Evolutionary conservation across 2,888 invertebrate species (phyloP).

Genomic region (Megastigmus dorsalis): DNA sequence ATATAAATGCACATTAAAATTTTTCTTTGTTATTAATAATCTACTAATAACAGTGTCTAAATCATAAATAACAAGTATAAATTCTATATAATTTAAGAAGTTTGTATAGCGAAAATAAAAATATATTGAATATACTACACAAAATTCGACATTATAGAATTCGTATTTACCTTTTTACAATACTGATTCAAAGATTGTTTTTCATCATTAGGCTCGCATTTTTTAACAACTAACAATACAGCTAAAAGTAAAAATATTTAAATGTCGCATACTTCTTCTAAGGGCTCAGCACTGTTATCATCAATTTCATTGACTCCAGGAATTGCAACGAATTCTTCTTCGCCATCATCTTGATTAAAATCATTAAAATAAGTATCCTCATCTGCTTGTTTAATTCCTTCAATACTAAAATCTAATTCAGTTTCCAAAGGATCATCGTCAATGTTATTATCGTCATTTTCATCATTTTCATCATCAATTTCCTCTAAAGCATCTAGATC

Average conservation of each 20-base stretch:
- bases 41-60: too few species aligned
- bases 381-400: conserved; percentile 45
- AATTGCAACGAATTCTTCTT: conserved; percentile 62
- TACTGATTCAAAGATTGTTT: too few species aligned
- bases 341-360: conserved; percentile 60
- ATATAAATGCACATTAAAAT: too few species aligned
- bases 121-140: too few species aligned
- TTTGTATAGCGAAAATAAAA: too few species aligned
- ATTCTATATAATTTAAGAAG: background rate
- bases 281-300: conserved; percentile 67
- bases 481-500: conserved; percentile 55
- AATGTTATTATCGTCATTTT: conserved; percentile 67
- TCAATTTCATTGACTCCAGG: conserved; percentile 66
- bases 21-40: too few species aligned
- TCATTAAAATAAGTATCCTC: conserved; percentile 13
- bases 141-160: too few species aligned
- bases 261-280: conserved; percentile 68
- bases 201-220: too few species aligned
- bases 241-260: too few species aligned
- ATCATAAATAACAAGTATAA: too few species aligned
- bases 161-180: too few species aligned
- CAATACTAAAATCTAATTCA: conserved; percentile 54
- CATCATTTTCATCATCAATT: conserved; percentile 67
- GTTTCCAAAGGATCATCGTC: conserved; percentile 62
- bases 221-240: too few species aligned